Evolutionary conservation across 2,797 vertebrate species (phyloP).

Genomic region (Babyrousa celebensis): DNA sequence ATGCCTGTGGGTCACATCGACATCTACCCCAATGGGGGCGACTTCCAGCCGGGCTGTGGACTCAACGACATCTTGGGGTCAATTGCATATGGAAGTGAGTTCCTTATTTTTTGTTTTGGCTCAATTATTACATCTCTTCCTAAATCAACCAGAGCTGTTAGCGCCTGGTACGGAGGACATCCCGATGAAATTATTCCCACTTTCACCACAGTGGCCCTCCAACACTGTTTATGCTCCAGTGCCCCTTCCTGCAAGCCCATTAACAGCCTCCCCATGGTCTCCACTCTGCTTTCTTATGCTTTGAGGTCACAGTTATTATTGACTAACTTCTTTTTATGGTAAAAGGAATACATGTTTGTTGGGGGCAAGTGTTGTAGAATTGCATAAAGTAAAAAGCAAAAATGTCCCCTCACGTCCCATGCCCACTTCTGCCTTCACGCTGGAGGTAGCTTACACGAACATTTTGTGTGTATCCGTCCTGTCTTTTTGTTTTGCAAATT

Average conservation of each 20-base stretch:
- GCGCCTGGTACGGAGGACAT: too few species aligned
- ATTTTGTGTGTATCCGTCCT: neutral
- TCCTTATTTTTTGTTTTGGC: neutral
- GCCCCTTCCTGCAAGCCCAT: neutral
- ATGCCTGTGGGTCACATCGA: conserved; percentile 98
- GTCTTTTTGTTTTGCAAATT: conserved; percentile 3
- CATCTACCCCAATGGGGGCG: conserved; percentile 98
- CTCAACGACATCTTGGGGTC: conserved; percentile 94
- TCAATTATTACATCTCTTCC: neutral
- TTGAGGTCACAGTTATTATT: neutral
- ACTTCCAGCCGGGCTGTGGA: conserved; percentile 97
- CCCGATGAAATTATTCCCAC: neutral
- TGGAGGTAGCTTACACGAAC: neutral
- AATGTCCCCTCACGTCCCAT: neutral
- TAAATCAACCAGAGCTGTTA: neutral
- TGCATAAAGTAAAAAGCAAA: neutral
- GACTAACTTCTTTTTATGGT: conserved; percentile 31
- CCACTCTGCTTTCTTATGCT: conserved; percentile 1
- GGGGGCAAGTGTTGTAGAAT: neutral
- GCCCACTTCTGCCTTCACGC: neutral
- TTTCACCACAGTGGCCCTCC: neutral
- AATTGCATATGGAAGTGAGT: conserved; percentile 95
- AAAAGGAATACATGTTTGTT: neutral
- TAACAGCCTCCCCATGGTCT: neutral
- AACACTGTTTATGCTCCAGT: neutral